Percentiles rank a stretch among this genome's conserved stretches.
These are phyloP conservation scores for Rutilus rutilus DNA, from an alignment of 2,113 vertebrate genomes.

Conservation along the genomic window DNA sequence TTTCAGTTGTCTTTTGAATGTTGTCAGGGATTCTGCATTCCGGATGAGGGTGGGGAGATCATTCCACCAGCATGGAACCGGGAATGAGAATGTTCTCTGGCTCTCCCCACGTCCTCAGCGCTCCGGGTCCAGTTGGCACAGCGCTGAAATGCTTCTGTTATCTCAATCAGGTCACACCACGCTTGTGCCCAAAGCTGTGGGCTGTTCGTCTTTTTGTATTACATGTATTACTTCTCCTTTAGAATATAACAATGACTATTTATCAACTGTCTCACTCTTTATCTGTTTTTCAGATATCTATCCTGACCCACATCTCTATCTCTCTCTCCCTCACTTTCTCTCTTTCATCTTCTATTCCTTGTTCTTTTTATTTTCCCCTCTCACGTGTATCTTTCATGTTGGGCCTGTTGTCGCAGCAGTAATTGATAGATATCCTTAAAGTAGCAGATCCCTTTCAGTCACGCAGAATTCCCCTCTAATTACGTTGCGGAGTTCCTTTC, in stretches of 20 bases:
- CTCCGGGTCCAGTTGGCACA: constrained; percentile 27
- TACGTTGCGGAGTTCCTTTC: constrained; percentile 51
- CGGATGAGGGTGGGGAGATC: no score
- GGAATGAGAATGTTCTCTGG: neutral
- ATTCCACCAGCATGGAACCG: no score
- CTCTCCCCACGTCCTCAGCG: neutral
- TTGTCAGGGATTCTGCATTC: no score
- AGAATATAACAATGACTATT: neutral
- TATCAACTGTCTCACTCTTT: constrained; percentile 18
- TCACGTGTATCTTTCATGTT: constrained; percentile 52
- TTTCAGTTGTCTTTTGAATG: no score
- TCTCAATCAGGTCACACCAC: constrained; percentile 34
- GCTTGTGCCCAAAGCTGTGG: neutral
- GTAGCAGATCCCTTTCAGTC: constrained; percentile 60
- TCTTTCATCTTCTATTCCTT: neutral
- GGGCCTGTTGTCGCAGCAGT: constrained; percentile 47
- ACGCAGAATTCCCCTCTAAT: constrained; percentile 63
- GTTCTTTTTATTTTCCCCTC: neutral
- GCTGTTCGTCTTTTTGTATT: constrained; percentile 1
- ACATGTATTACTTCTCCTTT: no score
- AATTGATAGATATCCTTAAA: constrained; percentile 58
- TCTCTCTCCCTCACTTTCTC: neutral
- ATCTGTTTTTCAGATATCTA: neutral
- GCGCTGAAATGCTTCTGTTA: constrained; percentile 24
- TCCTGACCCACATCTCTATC: neutral